Percentiles rank a stretch among this genome's conserved stretches.
Evolutionary conservation across 2,113 vertebrate species (phyloP).

Genomic region (Pyxicephalus adspersus): DNA sequence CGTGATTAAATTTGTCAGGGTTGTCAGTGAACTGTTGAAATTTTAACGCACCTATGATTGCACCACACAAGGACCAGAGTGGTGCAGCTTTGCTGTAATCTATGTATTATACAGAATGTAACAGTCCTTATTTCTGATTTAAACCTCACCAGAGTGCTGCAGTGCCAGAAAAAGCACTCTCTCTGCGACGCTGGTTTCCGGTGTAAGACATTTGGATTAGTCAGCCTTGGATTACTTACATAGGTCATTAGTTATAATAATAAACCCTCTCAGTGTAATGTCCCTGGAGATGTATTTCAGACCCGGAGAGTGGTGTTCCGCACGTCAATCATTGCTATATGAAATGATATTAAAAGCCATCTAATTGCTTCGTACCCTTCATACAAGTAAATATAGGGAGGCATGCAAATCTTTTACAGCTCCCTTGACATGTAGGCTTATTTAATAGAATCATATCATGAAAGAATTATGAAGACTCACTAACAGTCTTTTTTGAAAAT

Average conservation of each 20-base stretch:
- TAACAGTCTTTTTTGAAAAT: no score
- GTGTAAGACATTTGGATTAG: conserved; percentile 18
- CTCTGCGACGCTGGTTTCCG: conserved; percentile 29
- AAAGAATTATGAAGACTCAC: no score
- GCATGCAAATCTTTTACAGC: no score
- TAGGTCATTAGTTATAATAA: conserved; percentile 37
- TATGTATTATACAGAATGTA: background rate
- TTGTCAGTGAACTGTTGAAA: no score
- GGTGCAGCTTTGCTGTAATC: background rate
- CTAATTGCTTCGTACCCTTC: no score
- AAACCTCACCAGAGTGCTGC: background rate
- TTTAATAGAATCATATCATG: no score
- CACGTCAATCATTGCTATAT: background rate
- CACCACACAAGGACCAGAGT: no score
- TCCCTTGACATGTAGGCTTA: no score
- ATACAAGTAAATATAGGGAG: no score
- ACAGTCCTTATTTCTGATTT: background rate
- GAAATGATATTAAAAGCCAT: background rate
- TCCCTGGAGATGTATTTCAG: conserved; percentile 5
- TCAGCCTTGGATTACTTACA: conserved; percentile 30
- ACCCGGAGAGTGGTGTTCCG: background rate
- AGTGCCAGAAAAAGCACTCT: conserved; percentile 11
- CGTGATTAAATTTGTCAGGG: no score
- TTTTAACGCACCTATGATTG: no score
- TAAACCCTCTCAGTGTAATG: conserved; percentile 21